Evolutionary conservation across 2,797 vertebrate species (phyloP).

Genomic region (Poeciliopsis gracilis): DNA sequence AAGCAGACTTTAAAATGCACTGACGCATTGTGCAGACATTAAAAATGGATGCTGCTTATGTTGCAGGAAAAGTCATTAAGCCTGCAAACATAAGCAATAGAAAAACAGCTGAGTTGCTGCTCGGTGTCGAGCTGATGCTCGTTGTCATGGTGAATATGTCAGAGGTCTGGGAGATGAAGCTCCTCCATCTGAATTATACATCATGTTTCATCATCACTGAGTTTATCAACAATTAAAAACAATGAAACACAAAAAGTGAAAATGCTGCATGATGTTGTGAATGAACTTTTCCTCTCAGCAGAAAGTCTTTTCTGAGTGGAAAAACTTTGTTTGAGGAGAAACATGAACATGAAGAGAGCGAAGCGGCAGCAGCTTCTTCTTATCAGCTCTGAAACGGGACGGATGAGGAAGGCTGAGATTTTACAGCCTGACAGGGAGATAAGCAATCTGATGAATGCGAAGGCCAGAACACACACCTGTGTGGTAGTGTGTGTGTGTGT

Average conservation of each 20-base stretch:
- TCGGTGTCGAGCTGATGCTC: background rate
- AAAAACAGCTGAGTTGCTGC: background rate
- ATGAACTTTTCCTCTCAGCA: background rate
- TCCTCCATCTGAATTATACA: background rate
- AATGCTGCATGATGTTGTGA: background rate
- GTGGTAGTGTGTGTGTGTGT: background rate
- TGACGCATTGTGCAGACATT: background rate
- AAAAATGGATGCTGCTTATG: conserved; percentile 5
- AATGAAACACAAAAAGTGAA: background rate
- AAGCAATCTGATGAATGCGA: conserved; percentile 47
- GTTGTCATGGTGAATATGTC: background rate
- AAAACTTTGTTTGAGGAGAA: background rate
- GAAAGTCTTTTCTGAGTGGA: background rate
- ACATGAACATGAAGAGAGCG: background rate
- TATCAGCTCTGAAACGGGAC: conserved; percentile 37
- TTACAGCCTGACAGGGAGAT: conserved; percentile 26
- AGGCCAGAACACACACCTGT: conserved; percentile 4
- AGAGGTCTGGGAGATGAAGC: background rate
- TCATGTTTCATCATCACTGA: background rate
- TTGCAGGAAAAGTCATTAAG: background rate
- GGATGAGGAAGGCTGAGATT: conserved; percentile 24
- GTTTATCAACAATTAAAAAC: background rate
- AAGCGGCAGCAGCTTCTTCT: conserved; percentile 29
- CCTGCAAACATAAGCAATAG: background rate
- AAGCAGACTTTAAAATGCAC: conserved; percentile 2